phyloP scores from a whole-genome alignment of 2,888 invertebrate genomes.

The Zele albiditarsus region DNA sequence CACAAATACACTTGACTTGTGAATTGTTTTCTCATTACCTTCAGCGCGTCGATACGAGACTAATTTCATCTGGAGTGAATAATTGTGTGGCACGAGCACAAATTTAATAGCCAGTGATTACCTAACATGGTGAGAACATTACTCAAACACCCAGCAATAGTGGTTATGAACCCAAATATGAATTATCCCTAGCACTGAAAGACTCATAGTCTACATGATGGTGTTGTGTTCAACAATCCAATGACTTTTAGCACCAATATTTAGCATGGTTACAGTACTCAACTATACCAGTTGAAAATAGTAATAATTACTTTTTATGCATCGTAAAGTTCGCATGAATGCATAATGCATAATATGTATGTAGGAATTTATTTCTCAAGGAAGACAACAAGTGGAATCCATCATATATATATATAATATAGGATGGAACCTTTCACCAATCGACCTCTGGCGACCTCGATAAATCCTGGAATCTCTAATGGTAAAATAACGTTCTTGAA shows the following conservation, averaged over 20 bases:
- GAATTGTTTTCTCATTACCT: background rate
- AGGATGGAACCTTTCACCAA: conserved; percentile 48
- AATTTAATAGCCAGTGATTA: conserved; percentile 29
- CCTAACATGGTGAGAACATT: conserved; percentile 17
- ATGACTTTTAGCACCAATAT: conserved; percentile 19
- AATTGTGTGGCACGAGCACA: conserved; percentile 9
- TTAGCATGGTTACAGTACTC: background rate
- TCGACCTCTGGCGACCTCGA: conserved; percentile 50
- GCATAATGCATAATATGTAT: background rate
- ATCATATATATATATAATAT: conserved; percentile 12
- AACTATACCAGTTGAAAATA: background rate
- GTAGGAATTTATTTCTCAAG: conserved; percentile 18
- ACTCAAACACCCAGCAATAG: conserved; percentile 9
- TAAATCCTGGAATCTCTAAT: conserved; percentile 47
- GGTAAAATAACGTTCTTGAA: conserved; percentile 42
- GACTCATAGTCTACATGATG: background rate
- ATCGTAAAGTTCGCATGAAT: background rate
- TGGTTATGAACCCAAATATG: conserved; percentile 16
- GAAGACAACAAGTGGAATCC: conserved; percentile 14
- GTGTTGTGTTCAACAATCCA: background rate
- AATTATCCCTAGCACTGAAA: background rate
- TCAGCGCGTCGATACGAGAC: background rate
- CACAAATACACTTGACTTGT: background rate
- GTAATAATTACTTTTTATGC: conserved; percentile 23
- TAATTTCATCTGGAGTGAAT: background rate